These are phyloP conservation scores for Centropyge bicolor DNA, from an alignment of 2,797 vertebrate genomes.

Conservation along the genomic window DNA sequence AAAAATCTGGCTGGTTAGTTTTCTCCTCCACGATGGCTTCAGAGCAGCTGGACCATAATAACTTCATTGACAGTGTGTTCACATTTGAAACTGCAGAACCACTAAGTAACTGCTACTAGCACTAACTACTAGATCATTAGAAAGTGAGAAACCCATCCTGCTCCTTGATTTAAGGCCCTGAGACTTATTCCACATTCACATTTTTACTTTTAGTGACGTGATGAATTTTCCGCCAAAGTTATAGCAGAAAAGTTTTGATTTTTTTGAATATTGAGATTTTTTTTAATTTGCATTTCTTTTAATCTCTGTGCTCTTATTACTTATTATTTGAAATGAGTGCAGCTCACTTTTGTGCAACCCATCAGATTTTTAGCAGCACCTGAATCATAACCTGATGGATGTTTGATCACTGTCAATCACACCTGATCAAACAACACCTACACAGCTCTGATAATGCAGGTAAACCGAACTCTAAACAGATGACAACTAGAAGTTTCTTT, in stretches of 20 bases:
- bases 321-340: too few relatives aligned
- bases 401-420: background rate
- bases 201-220: background rate
- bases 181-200: background rate
- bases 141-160: background rate
- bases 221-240: too few relatives aligned
- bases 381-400: background rate
- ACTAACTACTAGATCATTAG: background rate
- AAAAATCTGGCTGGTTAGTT: background rate
- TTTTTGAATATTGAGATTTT: too few relatives aligned
- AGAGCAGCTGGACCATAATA: background rate
- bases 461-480: background rate
- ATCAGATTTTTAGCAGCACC: too few relatives aligned
- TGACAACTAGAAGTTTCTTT: background rate
- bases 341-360: too few relatives aligned
- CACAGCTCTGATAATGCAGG: background rate
- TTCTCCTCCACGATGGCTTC: background rate
- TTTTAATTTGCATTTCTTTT: too few relatives aligned
- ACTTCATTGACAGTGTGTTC: background rate
- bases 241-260: too few relatives aligned
- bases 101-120: too few relatives aligned
- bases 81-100: background rate
- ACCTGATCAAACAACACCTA: background rate
- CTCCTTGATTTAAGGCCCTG: background rate
- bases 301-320: too few relatives aligned